Conservation (phyloP, 2,113 vertebrate species). For the Paracanthobrama guichenoti region DNA sequence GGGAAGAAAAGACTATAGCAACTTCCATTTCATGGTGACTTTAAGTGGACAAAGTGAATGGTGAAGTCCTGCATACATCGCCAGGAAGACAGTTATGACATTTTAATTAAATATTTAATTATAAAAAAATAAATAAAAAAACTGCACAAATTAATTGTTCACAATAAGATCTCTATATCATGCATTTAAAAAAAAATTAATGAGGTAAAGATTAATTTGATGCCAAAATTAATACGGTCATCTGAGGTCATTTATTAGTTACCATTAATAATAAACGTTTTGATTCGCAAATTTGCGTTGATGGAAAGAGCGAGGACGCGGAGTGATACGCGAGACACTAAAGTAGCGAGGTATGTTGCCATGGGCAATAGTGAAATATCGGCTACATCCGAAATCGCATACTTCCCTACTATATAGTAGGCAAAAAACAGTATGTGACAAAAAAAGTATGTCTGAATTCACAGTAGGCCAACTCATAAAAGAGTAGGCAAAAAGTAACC, state of each 20-base stretch:
- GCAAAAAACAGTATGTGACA: too few species aligned
- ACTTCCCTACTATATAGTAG: too few species aligned
- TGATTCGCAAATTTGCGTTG: background rate
- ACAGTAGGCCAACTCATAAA: too few species aligned
- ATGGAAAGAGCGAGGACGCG: background rate
- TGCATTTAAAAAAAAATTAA: background rate
- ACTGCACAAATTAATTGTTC: background rate
- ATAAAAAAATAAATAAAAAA: too few species aligned
- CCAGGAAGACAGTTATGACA: background rate
- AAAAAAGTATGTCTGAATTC: too few species aligned
- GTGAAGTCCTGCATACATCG: background rate
- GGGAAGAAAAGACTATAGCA: too few species aligned
- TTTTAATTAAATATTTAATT: background rate
- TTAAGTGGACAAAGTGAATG: background rate
- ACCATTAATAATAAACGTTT: background rate
- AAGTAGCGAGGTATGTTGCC: background rate
- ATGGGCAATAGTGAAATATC: conserved; percentile 3
- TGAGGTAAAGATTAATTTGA: background rate
- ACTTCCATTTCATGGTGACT: too few species aligned
- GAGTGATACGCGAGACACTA: background rate
- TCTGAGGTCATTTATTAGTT: background rate
- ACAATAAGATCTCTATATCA: too few species aligned
- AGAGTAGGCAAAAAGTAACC: too few species aligned
- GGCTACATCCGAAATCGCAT: too few species aligned
- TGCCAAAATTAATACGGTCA: background rate